Conservation (phyloP, 2,797 vertebrate species). For the Thunnus albacares region DNA sequence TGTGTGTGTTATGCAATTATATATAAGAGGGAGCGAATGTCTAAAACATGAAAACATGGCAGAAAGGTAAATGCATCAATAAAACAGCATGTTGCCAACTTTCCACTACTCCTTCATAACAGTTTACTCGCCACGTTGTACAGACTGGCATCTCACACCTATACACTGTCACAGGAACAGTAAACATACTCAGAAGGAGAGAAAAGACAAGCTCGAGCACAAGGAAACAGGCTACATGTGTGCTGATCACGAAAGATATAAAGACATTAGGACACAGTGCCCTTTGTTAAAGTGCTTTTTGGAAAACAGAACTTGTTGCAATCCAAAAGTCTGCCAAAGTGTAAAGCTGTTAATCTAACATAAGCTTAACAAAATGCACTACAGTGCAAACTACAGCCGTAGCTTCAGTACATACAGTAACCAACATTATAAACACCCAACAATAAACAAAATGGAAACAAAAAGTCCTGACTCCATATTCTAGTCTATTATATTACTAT, state of each 20-base stretch:
- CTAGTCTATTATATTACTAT: no score
- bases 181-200: conserved; percentile 70
- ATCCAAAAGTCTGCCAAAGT: background rate
- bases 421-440: conserved; percentile 3
- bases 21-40: conserved; percentile 36
- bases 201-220: conserved; percentile 25
- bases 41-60: conserved; percentile 49
- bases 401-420: background rate
- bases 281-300: background rate
- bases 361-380: conserved; percentile 14
- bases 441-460: background rate
- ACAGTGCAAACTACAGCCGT: background rate
- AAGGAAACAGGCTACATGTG: conserved; percentile 20
- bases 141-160: conserved; percentile 78
- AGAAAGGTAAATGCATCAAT: conserved; percentile 64
- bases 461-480: background rate
- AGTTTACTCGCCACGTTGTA: conserved; percentile 79
- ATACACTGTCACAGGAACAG: conserved; percentile 78
- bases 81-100: conserved; percentile 79
- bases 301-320: conserved; percentile 14
- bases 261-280: background rate
- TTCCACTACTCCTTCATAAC: conserved; percentile 84
- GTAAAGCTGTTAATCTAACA: conserved; percentile 1
- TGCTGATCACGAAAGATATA: conserved; percentile 2
- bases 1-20: conserved; percentile 4